Base-by-base conservation (phyloP, 2,888 invertebrate species). In the Lasioglossum villosulum region DNA sequence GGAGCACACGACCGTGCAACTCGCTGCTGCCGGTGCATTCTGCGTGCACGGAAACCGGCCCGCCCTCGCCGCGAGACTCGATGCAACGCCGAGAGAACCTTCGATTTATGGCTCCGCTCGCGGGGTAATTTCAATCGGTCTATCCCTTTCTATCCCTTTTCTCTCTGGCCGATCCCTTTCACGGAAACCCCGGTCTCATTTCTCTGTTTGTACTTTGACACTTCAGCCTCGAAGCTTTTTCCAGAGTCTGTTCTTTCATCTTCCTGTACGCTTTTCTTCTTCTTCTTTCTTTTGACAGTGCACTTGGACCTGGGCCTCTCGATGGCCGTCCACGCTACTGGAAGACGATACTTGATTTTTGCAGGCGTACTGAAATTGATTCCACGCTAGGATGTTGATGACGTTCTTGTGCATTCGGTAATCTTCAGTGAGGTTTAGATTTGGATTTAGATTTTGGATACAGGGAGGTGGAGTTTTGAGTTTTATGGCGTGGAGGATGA, bases 71-170 rank as follows among this genome's bases (percentile, higher is more conserved):
- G 70, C 59, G 59, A 23, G 10, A 52, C 52, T 52, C 52, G 23
- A 52, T 37, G 68, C n/a, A 39, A 42, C 70, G 23, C 66, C 30
- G 34, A 66, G 52, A 77, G n/a, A 52, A 10, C 52, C 74, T 88
- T 86, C 89, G 90, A 91, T 90, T 91, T 88, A 88, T 89, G 88
- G 82, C 84, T 72, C 72, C 75, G 84, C 80, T 23, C 75, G 83
- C 52, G 77, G 76, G 37, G 83, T 83, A 87, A 86, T 88, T 88
- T 84, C 84, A 86, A 86, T 84, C 72, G 66, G 66, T 77, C 77
- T 78, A 72, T 75, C 48, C 34, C 34, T 39, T 70, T 34, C n/a
- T n/a, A 10, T 45, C 45, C 56, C 39, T 27, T 19, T n/a, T 39
- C 45, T 66, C 72, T 19, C 16, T 30, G 27, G 10, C 27, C 27